Percentiles rank a stretch among this genome's conserved stretches.
phyloP scores from a whole-genome alignment of 1,140 invertebrate genomes.

The Bicyclus anynana region DNA sequence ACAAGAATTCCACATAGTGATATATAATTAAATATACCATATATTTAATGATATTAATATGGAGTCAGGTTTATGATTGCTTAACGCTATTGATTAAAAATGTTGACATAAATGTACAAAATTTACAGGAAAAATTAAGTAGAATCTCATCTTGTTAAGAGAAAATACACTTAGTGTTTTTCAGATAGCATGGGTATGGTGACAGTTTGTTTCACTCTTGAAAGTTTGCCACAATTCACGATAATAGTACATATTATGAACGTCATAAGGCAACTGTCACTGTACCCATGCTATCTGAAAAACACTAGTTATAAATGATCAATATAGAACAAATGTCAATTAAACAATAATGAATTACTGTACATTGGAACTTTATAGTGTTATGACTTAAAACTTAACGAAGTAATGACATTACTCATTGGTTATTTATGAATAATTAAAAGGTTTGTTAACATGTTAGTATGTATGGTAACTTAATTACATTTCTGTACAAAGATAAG shows the following conservation, averaged over 20 bases:
- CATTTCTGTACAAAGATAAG: conserved; percentile 39
- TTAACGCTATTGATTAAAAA: not conserved
- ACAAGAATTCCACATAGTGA: not conserved
- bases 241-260: too few relatives aligned
- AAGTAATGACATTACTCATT: not conserved
- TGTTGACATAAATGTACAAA: too few relatives aligned
- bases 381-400: not conserved
- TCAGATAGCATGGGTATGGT: too few relatives aligned
- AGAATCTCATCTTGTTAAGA: not conserved
- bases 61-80: not conserved
- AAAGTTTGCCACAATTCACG: too few relatives aligned
- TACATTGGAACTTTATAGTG: conserved; percentile 9
- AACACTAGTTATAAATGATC: not conserved
- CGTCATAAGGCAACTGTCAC: too few relatives aligned
- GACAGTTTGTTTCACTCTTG: too few relatives aligned
- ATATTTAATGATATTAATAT: not conserved
- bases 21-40: not conserved
- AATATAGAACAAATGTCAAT: not conserved
- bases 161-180: not conserved
- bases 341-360: conserved; percentile 7
- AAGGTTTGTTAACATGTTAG: conserved; percentile 11
- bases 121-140: not conserved
- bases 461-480: conserved; percentile 42
- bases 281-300: too few relatives aligned
- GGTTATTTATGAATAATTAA: conserved; percentile 3